phyloP scores from a whole-genome alignment of 2,113 vertebrate species.

The Carettochelys insculpta region DNA sequence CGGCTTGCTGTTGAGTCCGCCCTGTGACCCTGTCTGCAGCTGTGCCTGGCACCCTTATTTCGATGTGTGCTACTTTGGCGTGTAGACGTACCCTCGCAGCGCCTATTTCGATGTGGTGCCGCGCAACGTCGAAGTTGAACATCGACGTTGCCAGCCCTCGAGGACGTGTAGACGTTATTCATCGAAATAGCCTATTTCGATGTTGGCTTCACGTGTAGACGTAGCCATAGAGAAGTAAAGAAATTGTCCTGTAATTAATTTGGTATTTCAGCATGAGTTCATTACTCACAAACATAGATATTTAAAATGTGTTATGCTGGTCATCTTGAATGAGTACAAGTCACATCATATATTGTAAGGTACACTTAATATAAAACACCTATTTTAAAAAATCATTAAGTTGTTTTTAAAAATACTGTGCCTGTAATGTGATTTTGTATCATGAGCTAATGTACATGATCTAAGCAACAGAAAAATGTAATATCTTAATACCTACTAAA shows the following conservation, averaged over 20 bases:
- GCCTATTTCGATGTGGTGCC: too few species aligned
- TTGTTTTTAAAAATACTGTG: constrained; percentile 5
- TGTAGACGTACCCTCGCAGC: too few species aligned
- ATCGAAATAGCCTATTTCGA: too few species aligned
- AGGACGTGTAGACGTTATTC: too few species aligned
- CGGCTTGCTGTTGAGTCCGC: too few species aligned
- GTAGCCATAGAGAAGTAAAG: too few species aligned
- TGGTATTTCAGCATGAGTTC: neutral
- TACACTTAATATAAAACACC: neutral
- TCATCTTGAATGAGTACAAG: neutral
- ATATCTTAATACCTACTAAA: neutral
- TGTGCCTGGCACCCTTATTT: too few species aligned
- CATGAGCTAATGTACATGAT: neutral
- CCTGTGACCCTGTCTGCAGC: too few species aligned
- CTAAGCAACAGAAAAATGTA: constrained; percentile 3
- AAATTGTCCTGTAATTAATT: neutral
- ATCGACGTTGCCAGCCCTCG: too few species aligned
- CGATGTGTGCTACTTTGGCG: too few species aligned
- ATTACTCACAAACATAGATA: neutral
- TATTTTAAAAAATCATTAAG: neutral
- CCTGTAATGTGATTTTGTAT: neutral
- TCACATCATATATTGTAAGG: neutral
- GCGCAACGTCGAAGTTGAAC: too few species aligned
- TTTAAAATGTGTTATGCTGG: constrained; percentile 8
- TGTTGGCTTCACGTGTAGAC: too few species aligned